Base-by-base conservation (phyloP, 2,888 invertebrate genomes). In the Limnephilus marmoratus region DNA sequence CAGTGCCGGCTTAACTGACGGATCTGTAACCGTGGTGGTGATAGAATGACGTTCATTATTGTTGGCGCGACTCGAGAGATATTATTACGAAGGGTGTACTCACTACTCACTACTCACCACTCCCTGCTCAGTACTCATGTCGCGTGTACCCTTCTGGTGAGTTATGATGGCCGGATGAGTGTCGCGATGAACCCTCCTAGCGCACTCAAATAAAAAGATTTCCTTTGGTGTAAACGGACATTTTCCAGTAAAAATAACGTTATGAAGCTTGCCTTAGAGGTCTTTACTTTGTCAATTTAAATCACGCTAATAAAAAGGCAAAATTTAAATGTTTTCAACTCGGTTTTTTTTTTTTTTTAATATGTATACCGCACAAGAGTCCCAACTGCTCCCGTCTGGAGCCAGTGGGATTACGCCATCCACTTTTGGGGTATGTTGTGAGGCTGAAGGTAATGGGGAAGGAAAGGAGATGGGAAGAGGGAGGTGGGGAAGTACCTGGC, bases 31-130 rank as follows among this genome's bases (percentile, higher is more conserved):
- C 0, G 53, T 68, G 53, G 53, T 34, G 86, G 41, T n/a, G 86
- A 86, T 86, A 86, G 37, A 37, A 41, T 37, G 37, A 86, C 86
- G 41, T 86, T 86, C 45, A 86, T 86, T 37, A 86, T 86, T 86
- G 86, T 86, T 37, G 29, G 86, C 86, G 24, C 45, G 41, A 86
- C 34, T 86, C 15, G 86, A 86, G 86, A 34, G 86, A 12, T 86
- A 68, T 68, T 68, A 68, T 68, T 68, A 68, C 53, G 53, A 68
- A 68, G 53, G 53, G 53, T 24, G 53, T 68, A 68, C 53, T 68
- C 53, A 18, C 53, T 13, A 15, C 53, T n/a, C 31, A 31, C 31
- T 31, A 31, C 31, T 53, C 37, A 37, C 37, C 37, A 37, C 37
- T 37, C 53, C 3, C 15, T 18, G 3, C 53, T 53, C 53, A 24